A percentile compares a stretch with the other conserved stretches of the same genome.
phyloP scores from a whole-genome alignment of 2,888 invertebrate species.

The Stenolophus ochropezus region DNA sequence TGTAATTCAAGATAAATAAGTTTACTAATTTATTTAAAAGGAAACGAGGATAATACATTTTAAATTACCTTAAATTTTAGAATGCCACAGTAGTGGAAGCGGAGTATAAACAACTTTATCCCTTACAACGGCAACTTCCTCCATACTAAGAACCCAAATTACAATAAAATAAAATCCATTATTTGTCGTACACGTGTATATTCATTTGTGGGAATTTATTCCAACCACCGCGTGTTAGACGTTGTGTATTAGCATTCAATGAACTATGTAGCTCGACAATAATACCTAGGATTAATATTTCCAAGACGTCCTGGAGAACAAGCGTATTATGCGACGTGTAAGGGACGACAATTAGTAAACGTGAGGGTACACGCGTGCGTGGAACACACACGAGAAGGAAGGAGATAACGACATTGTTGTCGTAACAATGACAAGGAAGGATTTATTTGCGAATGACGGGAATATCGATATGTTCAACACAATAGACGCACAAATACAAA shows the following conservation, averaged over 20 bases:
- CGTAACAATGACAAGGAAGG: not conserved
- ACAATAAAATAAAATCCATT: slow-evolving; percentile 26
- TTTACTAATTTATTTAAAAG: not conserved
- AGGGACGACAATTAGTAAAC: slow-evolving; percentile 28
- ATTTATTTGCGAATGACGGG: not conserved
- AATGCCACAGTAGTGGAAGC: slow-evolving; percentile 2
- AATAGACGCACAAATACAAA: no score
- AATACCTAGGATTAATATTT: slow-evolving; percentile 29
- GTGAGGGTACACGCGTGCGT: slow-evolving; percentile 37
- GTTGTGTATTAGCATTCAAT: slow-evolving; percentile 40
- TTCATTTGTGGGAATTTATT: slow-evolving; percentile 39
- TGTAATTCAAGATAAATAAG: no score
- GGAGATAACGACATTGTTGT: not conserved
- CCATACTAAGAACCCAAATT: slow-evolving; percentile 14
- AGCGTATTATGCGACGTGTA: slow-evolving; percentile 34
- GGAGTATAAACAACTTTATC: slow-evolving; percentile 4
- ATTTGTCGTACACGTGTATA: slow-evolving; percentile 25
- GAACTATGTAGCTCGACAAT: slow-evolving; percentile 27
- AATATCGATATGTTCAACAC: not conserved
- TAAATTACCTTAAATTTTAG: not conserved
- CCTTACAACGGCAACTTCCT: slow-evolving; percentile 35
- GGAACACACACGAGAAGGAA: slow-evolving; percentile 24
- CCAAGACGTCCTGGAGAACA: not conserved
- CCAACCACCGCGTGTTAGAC: slow-evolving; percentile 5
- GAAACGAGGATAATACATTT: not conserved